Conservation (phyloP, 2,113 vertebrate genomes). For the Sphyrna mokarran region DNA sequence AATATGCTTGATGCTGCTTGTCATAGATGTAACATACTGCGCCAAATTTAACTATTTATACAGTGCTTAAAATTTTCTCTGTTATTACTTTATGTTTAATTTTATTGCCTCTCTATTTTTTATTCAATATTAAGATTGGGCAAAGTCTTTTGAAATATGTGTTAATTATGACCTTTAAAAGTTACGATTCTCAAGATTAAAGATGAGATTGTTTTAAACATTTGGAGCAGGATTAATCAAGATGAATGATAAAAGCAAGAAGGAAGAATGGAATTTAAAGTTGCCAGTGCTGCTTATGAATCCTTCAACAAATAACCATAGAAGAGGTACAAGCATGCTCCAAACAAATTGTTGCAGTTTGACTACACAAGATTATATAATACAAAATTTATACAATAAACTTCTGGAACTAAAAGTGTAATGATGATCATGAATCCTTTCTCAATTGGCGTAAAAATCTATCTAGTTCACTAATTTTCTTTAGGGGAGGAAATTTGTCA, state of each 20-base stretch:
- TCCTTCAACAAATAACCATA: neutral
- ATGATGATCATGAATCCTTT: no score
- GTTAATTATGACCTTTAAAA: constrained; percentile 37
- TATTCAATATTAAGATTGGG: constrained; percentile 1
- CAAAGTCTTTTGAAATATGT: constrained; percentile 33
- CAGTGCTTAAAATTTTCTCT: constrained; percentile 14
- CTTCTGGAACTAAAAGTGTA: no score
- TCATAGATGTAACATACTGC: neutral
- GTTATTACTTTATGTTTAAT: constrained; percentile 12
- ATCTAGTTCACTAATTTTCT: no score
- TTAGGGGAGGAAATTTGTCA: no score
- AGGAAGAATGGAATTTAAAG: constrained; percentile 16
- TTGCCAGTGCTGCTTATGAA: neutral
- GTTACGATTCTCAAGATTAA: constrained; percentile 26
- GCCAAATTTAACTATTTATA: constrained; percentile 15
- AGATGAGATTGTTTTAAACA: constrained; percentile 35
- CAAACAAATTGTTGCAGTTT: neutral
- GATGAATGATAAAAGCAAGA: neutral
- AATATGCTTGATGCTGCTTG: constrained; percentile 17
- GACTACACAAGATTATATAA: neutral
- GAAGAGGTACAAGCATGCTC: neutral
- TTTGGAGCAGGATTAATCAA: neutral
- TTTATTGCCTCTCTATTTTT: constrained; percentile 17
- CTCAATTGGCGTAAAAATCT: no score
- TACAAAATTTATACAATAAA: no score